Evolutionary conservation across 2,797 vertebrate species (phyloP).

Genomic region (Acipenser oxyrinchus): DNA sequence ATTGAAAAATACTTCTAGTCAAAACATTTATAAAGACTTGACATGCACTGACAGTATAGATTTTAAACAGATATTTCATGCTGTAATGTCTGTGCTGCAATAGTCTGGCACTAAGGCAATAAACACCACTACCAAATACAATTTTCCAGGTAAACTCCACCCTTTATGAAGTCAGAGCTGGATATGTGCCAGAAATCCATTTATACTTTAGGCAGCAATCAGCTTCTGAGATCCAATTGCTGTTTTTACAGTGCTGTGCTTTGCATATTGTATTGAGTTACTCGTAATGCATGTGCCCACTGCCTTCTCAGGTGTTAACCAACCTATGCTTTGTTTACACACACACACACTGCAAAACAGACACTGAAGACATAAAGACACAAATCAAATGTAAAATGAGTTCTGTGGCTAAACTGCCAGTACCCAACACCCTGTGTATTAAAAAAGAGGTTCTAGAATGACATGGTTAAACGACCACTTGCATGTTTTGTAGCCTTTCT

Average conservation of each 20-base stretch:
- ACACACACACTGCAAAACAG: slow-evolving; percentile 6
- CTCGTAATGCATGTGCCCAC: not conserved
- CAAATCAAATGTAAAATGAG: slow-evolving; percentile 1
- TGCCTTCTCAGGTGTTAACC: not conserved
- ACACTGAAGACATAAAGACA: not conserved
- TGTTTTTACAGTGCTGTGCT: not conserved
- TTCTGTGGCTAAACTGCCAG: not conserved
- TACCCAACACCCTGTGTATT: not conserved
- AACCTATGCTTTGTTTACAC: slow-evolving; percentile 15
- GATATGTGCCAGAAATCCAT: not conserved
- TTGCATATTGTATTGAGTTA: not conserved
- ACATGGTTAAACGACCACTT: not conserved
- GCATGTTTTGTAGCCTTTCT: too few relatives aligned
- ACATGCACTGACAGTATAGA: too few relatives aligned
- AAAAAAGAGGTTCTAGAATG: not conserved
- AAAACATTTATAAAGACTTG: too few relatives aligned
- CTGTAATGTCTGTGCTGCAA: too few relatives aligned
- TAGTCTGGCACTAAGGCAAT: too few relatives aligned
- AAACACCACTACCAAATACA: too few relatives aligned
- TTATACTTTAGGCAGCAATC: not conserved
- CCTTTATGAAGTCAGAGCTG: too few relatives aligned
- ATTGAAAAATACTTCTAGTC: too few relatives aligned
- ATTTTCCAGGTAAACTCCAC: too few relatives aligned
- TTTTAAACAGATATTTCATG: too few relatives aligned
- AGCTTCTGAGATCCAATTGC: not conserved